These are phyloP conservation scores for Tragelaphus imberbis DNA, from an alignment of 2,113 vertebrate genomes.

Conservation along the genomic window DNA sequence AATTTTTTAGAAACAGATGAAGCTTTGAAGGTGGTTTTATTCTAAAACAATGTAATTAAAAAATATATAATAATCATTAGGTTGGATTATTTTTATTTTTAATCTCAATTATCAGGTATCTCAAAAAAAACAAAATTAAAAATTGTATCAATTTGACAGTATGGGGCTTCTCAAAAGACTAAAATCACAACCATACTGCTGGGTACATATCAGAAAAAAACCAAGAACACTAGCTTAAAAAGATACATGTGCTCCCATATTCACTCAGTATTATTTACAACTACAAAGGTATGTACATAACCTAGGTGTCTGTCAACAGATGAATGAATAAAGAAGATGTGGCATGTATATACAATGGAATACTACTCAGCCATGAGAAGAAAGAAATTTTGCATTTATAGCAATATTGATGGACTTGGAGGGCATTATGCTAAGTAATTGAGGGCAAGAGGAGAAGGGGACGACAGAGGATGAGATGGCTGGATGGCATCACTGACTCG, in stretches of 20 bases:
- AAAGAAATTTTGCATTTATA: background rate
- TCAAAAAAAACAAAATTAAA: background rate
- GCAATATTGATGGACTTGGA: background rate
- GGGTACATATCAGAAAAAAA: background rate
- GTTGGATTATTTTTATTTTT: background rate
- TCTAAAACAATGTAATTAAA: background rate
- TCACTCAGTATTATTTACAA: background rate
- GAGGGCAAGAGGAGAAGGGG: no score
- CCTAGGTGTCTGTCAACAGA: background rate
- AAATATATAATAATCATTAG: background rate
- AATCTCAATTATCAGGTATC: conserved; percentile 36
- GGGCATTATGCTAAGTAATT: background rate
- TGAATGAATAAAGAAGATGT: background rate
- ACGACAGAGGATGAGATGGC: no score
- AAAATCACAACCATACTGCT: background rate
- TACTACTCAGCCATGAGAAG: background rate
- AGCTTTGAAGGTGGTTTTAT: background rate
- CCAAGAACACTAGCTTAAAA: background rate
- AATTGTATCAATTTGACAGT: background rate
- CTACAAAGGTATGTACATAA: background rate
- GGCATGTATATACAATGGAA: background rate
- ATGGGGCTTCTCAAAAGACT: background rate
- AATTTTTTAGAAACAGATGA: background rate
- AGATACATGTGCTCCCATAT: background rate
- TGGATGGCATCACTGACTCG: no score